Conservation (phyloP, 1,140 invertebrate species). For the Calephelis nemesis region DNA sequence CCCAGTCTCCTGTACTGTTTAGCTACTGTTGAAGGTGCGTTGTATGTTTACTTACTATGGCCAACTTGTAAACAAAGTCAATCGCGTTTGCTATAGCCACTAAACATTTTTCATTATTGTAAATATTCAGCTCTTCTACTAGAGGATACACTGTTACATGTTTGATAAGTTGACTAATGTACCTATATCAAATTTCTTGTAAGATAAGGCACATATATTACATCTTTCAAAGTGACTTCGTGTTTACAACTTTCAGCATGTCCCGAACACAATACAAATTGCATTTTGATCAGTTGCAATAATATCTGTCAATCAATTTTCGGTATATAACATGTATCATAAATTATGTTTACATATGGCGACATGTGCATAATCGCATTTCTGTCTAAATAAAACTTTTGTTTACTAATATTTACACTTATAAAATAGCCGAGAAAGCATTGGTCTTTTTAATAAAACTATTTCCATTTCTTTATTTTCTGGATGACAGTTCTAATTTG, state of each 20-base stretch:
- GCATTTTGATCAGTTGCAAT: background rate
- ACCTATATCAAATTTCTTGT: constrained; percentile 2
- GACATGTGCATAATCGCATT: background rate
- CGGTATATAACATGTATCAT: background rate
- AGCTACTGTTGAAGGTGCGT: too few relatives aligned
- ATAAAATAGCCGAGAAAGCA: too few relatives aligned
- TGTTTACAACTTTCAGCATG: background rate
- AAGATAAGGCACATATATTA: constrained; percentile 2
- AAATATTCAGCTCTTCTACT: constrained; percentile 3
- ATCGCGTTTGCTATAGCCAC: background rate
- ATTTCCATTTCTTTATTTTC: too few relatives aligned
- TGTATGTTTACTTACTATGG: background rate
- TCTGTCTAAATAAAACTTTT: constrained; percentile 12
- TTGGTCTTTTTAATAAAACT: too few relatives aligned
- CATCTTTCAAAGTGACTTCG: background rate
- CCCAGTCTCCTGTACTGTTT: constrained; percentile 6
- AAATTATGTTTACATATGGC: background rate
- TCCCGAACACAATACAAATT: constrained; percentile 4
- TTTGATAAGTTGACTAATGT: constrained; percentile 9
- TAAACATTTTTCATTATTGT: background rate
- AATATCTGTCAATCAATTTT: background rate
- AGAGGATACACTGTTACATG: background rate
- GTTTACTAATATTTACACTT: too few relatives aligned
- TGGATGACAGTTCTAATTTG: too few relatives aligned
- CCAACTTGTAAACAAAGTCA: constrained; percentile 9